phyloP scores from a whole-genome alignment of 1,140 invertebrate species.

The Arctopsyche grandis region DNA sequence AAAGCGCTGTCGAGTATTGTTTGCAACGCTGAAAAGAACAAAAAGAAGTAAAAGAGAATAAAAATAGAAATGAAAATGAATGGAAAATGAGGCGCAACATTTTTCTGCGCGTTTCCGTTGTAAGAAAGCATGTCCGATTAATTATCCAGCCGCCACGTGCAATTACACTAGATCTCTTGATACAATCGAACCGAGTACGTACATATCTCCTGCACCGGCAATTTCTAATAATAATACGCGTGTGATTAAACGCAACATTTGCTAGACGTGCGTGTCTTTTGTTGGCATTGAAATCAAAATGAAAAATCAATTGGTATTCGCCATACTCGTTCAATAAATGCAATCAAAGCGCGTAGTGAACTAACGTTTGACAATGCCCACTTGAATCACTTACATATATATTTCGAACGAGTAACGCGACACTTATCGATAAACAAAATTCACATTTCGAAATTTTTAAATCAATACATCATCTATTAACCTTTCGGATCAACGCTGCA shows the following conservation, averaged over 20 bases:
- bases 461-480: too few species aligned
- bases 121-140: constrained; percentile 23
- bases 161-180: neutral
- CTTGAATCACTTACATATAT: neutral
- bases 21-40: constrained; percentile 8
- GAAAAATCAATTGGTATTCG: neutral
- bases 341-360: neutral
- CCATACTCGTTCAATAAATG: too few species aligned
- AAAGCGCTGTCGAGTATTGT: constrained; percentile 6
- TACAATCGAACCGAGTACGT: constrained; percentile 7
- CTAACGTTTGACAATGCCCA: neutral
- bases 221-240: constrained; percentile 29
- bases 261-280: constrained; percentile 14
- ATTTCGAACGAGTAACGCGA: neutral
- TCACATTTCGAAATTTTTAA: too few species aligned
- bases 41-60: neutral
- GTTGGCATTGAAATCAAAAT: neutral
- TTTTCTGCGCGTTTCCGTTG: constrained; percentile 3
- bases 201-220: neutral
- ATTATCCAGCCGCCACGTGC: neutral
- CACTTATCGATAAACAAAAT: too few species aligned
- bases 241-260: constrained; percentile 35
- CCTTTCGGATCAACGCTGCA: too few species aligned
- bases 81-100: constrained; percentile 1
- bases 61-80: constrained; percentile 8